phyloP scores from a whole-genome alignment of 30 jellyfish, hydroid and myxozoan genomes.

The Turritopsis rubra region DNA sequence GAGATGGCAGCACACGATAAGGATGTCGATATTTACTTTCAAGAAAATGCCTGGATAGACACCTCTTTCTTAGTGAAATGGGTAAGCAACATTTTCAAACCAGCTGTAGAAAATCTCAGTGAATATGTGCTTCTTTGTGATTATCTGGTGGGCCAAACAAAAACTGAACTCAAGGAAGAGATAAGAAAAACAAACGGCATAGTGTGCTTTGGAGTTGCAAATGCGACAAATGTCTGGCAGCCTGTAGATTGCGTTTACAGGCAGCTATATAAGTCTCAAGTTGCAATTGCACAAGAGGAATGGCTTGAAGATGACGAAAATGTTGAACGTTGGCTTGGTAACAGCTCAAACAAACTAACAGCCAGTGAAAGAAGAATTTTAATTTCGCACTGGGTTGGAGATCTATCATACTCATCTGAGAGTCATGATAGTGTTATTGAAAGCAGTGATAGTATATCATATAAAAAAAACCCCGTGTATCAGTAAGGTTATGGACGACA shows the following conservation, averaged over 20 bases:
- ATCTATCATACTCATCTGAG: no score
- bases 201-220: conserved; percentile 39
- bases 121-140: conserved; percentile 34
- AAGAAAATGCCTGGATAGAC: conserved; percentile 43
- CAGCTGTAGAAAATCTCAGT: conserved; percentile 28
- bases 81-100: conserved; percentile 12
- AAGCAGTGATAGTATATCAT: no score
- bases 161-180: conserved; percentile 19
- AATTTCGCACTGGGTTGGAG: conserved; percentile 43
- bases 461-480: no score
- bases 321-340: conserved; percentile 42
- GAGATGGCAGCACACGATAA: conserved; percentile 23
- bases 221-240: conserved; percentile 7
- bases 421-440: no score
- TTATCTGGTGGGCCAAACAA: conserved; percentile 29
- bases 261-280: conserved; percentile 2
- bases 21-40: conserved; percentile 44
- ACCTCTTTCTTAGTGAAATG: conserved; percentile 19
- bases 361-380: conserved; percentile 40
- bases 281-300: conserved; percentile 16
- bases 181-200: conserved; percentile 26
- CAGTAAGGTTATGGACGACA: no score
- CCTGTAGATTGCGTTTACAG: conserved; percentile 24
- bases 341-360: conserved; percentile 24
- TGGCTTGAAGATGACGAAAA: conserved; percentile 47